Evolutionary conservation across 1,140 invertebrate species (phyloP).

Genomic region (Hyles euphorbiae): DNA sequence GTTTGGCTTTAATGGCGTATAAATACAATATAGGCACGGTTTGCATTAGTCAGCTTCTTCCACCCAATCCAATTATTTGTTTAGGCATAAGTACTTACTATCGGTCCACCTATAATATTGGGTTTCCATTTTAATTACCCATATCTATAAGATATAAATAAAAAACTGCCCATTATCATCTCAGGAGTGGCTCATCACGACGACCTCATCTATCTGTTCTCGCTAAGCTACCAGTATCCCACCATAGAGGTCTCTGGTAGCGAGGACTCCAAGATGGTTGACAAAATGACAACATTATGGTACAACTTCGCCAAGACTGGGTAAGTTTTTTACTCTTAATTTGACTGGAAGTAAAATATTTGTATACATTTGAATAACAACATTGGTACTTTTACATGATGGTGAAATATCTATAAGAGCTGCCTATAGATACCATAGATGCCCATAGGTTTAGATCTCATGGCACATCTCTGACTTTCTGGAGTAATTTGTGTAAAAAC

Average conservation of each 20-base stretch:
- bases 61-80: too few relatives aligned
- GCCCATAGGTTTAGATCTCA: too few relatives aligned
- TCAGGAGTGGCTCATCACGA: conserved; percentile 54
- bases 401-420: not conserved
- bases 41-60: too few relatives aligned
- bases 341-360: not conserved
- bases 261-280: conserved; percentile 36
- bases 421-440: too few relatives aligned
- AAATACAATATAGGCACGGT: too few relatives aligned
- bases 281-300: conserved; percentile 49
- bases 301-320: conserved; percentile 52
- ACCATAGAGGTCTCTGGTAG: conserved; percentile 27
- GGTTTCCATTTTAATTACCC: too few relatives aligned
- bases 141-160: too few relatives aligned
- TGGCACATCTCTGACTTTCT: too few relatives aligned
- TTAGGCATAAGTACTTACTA: too few relatives aligned
- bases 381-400: not conserved
- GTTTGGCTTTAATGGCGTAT: too few relatives aligned
- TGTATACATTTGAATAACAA: not conserved
- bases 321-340: conserved; percentile 23
- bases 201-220: conserved; percentile 51
- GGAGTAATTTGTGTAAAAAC: too few relatives aligned
- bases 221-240: conserved; percentile 39
- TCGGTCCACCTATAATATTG: too few relatives aligned
- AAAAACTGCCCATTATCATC: not conserved